Evolutionary conservation across 2,113 vertebrate species (phyloP).

Genomic region (Grammomys dolichurus): DNA sequence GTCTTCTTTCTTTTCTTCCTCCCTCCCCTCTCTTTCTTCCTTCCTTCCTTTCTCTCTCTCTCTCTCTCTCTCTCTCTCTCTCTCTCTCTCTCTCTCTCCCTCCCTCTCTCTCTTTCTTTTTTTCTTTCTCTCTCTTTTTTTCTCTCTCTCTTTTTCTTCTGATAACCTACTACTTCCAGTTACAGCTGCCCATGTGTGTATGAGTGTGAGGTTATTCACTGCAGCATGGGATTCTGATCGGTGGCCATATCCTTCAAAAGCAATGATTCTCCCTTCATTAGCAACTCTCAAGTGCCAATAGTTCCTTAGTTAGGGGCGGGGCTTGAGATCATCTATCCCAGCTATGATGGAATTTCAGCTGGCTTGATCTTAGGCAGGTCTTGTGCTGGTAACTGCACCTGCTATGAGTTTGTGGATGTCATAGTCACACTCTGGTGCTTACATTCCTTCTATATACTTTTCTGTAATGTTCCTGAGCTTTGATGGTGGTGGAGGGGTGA

Average conservation of each 20-base stretch:
- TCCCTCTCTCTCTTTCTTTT: too few species aligned
- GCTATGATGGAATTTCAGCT: not conserved
- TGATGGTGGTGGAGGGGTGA: not conserved
- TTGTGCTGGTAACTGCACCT: not conserved
- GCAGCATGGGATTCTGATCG: not conserved
- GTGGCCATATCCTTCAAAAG: not conserved
- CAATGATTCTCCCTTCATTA: not conserved
- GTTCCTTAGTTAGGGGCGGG: not conserved
- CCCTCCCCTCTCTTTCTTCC: not conserved
- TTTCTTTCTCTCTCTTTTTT: too few species aligned
- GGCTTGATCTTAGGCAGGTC: not conserved
- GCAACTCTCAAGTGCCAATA: not conserved
- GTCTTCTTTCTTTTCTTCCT: not conserved
- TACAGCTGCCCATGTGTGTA: too few species aligned
- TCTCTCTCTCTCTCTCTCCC: accelerated
- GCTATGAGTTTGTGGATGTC: not conserved
- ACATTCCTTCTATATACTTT: not conserved
- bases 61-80: too few species aligned
- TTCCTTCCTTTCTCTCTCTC: accelerated
- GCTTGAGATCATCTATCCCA: not conserved
- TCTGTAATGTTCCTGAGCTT: not conserved
- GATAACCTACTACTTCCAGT: not conserved
- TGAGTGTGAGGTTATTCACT: not conserved
- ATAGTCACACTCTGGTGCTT: not conserved
- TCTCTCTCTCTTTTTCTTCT: too few species aligned